Evolutionary conservation across 2,797 vertebrate genomes (phyloP).

Genomic region (Catamblyrhynchus diadema): DNA sequence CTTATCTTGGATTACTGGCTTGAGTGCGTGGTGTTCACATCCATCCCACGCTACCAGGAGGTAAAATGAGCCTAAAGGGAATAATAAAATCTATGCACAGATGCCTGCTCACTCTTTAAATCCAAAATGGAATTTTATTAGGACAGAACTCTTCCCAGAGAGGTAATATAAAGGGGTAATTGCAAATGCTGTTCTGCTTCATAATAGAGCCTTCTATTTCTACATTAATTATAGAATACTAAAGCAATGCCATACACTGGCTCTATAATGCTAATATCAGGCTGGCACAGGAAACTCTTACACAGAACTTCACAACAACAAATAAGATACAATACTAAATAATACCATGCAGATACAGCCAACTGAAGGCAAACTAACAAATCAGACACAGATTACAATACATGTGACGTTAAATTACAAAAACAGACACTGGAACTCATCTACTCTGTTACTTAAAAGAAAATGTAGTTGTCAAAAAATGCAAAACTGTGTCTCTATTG

Average conservation of each 20-base stretch:
- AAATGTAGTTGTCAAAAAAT: not conserved
- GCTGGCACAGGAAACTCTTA: not conserved
- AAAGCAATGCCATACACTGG: not conserved
- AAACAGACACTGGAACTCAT: not conserved
- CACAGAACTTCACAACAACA: not conserved
- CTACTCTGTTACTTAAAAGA: not conserved
- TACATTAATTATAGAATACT: slow-evolving; percentile 4
- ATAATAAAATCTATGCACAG: slow-evolving; percentile 6
- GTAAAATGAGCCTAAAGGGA: slow-evolving; percentile 26
- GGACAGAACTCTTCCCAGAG: slow-evolving; percentile 18
- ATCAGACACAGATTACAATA: not conserved
- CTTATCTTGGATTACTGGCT: slow-evolving; percentile 50
- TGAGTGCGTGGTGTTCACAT: not conserved
- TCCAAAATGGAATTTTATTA: slow-evolving; percentile 46
- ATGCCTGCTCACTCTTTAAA: slow-evolving; percentile 38
- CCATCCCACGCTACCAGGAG: not conserved
- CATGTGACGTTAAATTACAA: not conserved
- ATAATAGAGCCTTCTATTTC: not conserved
- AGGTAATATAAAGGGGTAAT: slow-evolving; percentile 31
- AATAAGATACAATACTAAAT: not conserved
- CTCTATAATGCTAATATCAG: not conserved
- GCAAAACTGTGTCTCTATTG: not conserved
- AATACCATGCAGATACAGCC: not conserved
- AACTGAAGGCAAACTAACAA: not conserved
- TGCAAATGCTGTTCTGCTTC: slow-evolving; percentile 12